Conservation (phyloP, 1,140 invertebrate species). For the Samia ricini region DNA sequence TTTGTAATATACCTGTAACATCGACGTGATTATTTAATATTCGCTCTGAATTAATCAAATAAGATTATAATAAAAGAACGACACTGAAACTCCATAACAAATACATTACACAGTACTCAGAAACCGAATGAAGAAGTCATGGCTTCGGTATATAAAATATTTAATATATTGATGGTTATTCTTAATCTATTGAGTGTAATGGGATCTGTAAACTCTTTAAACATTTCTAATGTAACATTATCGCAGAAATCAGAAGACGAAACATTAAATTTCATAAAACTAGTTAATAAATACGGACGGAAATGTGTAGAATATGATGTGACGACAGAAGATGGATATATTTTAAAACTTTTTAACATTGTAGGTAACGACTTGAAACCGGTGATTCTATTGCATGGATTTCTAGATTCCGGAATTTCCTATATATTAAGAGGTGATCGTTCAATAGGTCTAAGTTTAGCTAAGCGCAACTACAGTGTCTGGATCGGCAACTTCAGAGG, state of each 20-base stretch:
- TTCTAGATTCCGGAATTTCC: slow-evolving; percentile 80
- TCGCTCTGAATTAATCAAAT: no score
- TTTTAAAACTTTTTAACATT: slow-evolving; percentile 81
- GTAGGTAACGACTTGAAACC: slow-evolving; percentile 39
- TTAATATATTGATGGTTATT: no score
- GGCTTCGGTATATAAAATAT: no score
- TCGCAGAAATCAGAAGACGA: background rate
- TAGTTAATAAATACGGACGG: background rate
- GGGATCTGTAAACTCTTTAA: background rate
- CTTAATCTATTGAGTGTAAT: no score
- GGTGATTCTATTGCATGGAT: slow-evolving; percentile 84
- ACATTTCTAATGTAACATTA: background rate
- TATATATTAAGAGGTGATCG: slow-evolving; percentile 79
- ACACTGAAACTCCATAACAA: no score
- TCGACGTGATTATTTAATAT: no score
- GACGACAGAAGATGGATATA: slow-evolving; percentile 23
- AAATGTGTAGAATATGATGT: background rate
- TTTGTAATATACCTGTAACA: no score
- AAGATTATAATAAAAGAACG: no score
- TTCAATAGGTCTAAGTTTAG: slow-evolving; percentile 80
- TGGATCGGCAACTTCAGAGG: slow-evolving; percentile 87
- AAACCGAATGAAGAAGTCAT: no score
- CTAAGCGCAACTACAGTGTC: slow-evolving; percentile 85
- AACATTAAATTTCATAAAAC: background rate
- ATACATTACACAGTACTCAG: no score